phyloP scores from a whole-genome alignment of 2,113 vertebrate genomes.

The Gallinago paraguaiae region DNA sequence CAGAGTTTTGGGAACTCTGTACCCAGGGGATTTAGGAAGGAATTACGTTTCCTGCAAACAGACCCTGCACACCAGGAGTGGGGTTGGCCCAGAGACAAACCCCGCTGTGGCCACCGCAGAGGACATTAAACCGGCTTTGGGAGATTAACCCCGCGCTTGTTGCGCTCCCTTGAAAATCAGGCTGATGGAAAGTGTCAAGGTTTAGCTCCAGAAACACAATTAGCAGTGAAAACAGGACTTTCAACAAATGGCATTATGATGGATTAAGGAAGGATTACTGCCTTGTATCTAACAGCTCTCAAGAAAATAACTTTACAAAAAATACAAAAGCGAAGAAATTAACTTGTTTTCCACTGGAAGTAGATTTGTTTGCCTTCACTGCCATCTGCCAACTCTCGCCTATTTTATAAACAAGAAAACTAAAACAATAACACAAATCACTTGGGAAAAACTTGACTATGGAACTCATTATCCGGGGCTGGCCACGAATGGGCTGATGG shows the following conservation, averaged over 20 bases:
- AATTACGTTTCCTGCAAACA: neutral
- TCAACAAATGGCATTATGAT: conserved; percentile 57
- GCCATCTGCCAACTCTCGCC: conserved; percentile 43
- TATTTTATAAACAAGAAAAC: conserved; percentile 4
- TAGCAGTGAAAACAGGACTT: conserved; percentile 49
- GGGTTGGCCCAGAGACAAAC: rapidly evolving
- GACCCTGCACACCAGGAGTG: neutral
- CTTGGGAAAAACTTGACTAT: neutral
- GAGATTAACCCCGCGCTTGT: neutral
- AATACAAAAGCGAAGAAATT: neutral
- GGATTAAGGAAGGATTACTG: conserved; percentile 67
- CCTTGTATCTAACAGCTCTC: conserved; percentile 28
- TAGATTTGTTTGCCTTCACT: conserved; percentile 53
- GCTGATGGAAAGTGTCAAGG: neutral
- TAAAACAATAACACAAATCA: neutral
- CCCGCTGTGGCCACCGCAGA: neutral
- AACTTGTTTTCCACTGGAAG: conserved; percentile 23
- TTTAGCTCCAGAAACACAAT: conserved; percentile 57
- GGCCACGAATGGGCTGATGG: rapidly evolving
- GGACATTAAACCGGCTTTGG: neutral
- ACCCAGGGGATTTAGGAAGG: neutral
- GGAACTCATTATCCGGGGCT: rapidly evolving
- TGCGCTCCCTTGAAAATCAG: neutral
- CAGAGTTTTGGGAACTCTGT: neutral
- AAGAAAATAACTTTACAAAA: conserved; percentile 28